phyloP scores from a whole-genome alignment of 1,140 invertebrate genomes.

The Trachelipus rathkii region DNA sequence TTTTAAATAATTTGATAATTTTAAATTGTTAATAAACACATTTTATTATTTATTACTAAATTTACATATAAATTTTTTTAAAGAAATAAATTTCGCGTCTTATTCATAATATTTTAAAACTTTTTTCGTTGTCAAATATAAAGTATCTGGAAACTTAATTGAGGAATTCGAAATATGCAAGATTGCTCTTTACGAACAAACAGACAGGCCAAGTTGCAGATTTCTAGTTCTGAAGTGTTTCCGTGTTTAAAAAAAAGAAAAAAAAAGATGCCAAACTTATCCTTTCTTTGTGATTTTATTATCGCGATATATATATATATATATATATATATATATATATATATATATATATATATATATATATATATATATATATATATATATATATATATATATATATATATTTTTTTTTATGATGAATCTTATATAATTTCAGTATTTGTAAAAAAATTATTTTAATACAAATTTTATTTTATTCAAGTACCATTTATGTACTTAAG shows the following conservation, averaged over 20 bases:
- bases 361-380: conserved; percentile 11
- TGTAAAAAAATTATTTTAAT: too few relatives aligned
- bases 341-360: conserved; percentile 15
- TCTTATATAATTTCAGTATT: too few relatives aligned
- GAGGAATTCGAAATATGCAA: background rate
- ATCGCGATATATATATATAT: background rate
- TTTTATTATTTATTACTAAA: too few relatives aligned
- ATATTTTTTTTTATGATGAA: too few relatives aligned
- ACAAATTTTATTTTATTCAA: too few relatives aligned
- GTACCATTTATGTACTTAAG: too few relatives aligned
- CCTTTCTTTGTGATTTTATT: background rate
- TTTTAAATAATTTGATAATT: too few relatives aligned
- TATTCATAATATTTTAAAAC: too few relatives aligned
- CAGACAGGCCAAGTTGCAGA: background rate
- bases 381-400: conserved; percentile 13
- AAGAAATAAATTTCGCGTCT: too few relatives aligned
- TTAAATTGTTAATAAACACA: too few relatives aligned
- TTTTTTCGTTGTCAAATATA: too few relatives aligned
- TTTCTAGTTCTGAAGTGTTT: background rate
- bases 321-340: conserved; percentile 15
- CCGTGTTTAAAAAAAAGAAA: background rate
- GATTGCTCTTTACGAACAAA: background rate
- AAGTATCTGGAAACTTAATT: background rate
- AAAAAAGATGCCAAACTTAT: background rate
- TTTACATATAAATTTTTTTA: too few relatives aligned